Evolutionary conservation across 2,113 vertebrate species (phyloP).

Genomic region (mouse (Mus musculus)): DNA sequence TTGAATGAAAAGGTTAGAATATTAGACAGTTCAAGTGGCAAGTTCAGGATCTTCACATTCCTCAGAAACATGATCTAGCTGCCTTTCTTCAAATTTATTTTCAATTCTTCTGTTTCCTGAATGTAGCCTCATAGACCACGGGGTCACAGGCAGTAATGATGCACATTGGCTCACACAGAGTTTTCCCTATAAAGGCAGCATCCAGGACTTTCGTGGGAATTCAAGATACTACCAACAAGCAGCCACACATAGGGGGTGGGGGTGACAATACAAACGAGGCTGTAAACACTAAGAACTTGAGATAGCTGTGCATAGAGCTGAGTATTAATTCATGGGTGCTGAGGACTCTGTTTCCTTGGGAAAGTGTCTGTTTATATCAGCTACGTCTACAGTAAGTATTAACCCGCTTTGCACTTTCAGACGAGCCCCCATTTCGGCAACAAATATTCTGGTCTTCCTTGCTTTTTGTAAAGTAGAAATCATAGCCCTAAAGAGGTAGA

Average conservation of each 20-base stretch:
- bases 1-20: not conserved
- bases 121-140: not conserved
- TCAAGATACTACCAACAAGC: not conserved
- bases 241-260: not conserved
- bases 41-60: not conserved
- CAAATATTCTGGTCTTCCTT: not conserved
- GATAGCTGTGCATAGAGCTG: not conserved
- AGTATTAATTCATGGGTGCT: not conserved
- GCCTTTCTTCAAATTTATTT: conserved; percentile 13
- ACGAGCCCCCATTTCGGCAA: not conserved
- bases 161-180: not conserved
- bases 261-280: not conserved
- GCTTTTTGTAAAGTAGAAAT: conserved; percentile 17
- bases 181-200: not conserved
- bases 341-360: not conserved
- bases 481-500: not conserved
- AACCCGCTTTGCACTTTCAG: not conserved
- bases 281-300: not conserved
- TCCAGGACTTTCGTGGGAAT: not conserved
- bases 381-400: not conserved
- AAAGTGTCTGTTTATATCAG: not conserved
- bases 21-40: not conserved
- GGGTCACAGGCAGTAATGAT: not conserved
- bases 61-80: not conserved
- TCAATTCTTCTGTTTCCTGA: conserved; percentile 30